A percentile compares a stretch with the other conserved stretches of the same genome.
Evolutionary conservation across 2,888 invertebrate species (phyloP).

Genomic region (Cryptophagus acutangulus): DNA sequence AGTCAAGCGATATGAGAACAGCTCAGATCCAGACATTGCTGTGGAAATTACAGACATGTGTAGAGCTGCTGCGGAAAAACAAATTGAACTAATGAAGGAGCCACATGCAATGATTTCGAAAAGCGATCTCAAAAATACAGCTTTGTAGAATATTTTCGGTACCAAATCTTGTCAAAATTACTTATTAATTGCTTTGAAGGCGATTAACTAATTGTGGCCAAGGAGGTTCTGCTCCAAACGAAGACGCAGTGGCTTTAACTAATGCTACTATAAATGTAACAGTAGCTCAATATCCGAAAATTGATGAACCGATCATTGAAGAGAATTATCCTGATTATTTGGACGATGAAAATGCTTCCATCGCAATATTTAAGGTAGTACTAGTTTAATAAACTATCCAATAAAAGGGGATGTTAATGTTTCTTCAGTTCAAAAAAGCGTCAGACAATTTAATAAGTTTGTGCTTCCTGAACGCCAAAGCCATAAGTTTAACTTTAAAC

Average conservation of each 20-base stretch:
- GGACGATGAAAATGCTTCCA: neutral
- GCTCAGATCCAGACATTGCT: neutral
- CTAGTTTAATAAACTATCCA: too few relatives aligned
- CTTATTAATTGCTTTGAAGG: conserved; percentile 1
- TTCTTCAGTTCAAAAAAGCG: neutral
- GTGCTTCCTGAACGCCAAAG: neutral
- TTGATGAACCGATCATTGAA: neutral
- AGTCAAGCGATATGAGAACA: neutral
- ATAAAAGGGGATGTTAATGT: too few relatives aligned
- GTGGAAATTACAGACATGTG: neutral
- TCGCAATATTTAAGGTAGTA: neutral
- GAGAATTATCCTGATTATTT: neutral
- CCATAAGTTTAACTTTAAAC: neutral
- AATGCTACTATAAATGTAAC: neutral
- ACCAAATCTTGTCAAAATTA: neutral
- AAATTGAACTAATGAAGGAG: too few relatives aligned
- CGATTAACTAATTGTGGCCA: neutral
- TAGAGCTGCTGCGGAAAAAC: neutral
- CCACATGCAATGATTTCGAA: too few relatives aligned
- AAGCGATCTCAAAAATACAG: neutral
- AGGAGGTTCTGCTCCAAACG: neutral
- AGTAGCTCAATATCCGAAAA: neutral
- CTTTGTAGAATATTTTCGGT: neutral
- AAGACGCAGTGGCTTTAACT: neutral
- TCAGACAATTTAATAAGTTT: neutral